Percentiles rank a stretch among this genome's conserved stretches.
Conservation (phyloP, 2,797 vertebrate genomes). For the Rallus crepitans region DNA sequence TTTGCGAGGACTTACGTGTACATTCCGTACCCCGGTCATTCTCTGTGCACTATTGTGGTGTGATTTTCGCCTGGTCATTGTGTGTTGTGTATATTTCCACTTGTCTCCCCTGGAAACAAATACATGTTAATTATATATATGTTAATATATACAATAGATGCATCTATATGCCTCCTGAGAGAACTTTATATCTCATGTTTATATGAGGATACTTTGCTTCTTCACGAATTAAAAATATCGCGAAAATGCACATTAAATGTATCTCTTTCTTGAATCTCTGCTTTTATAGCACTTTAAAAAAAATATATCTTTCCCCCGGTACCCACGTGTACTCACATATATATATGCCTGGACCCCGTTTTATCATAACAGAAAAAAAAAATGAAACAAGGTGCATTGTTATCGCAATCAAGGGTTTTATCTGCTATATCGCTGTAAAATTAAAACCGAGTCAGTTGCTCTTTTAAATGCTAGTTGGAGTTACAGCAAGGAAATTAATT, state of each 20-base stretch:
- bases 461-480: conserved; percentile 16
- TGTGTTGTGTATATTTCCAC: conserved; percentile 5
- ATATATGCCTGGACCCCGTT: background rate
- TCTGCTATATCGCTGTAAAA: conserved; percentile 55
- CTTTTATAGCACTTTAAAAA: background rate
- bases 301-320: background rate
- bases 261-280: background rate
- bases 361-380: conserved; percentile 9
- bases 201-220: background rate
- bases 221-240: background rate
- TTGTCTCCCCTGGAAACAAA: conserved; percentile 39
- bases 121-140: conserved; percentile 18
- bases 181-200: background rate
- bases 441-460: conserved; percentile 58
- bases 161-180: background rate
- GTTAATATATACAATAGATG: background rate
- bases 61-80: conserved; percentile 33
- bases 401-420: background rate
- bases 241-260: background rate
- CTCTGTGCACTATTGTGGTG: background rate
- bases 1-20: background rate
- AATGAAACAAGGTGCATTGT: background rate
- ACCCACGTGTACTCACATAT: background rate
- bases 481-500: conserved; percentile 56
- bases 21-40: background rate